Base-by-base conservation (phyloP, 1,140 invertebrate species). In the Scylla paramamosain region DNA sequence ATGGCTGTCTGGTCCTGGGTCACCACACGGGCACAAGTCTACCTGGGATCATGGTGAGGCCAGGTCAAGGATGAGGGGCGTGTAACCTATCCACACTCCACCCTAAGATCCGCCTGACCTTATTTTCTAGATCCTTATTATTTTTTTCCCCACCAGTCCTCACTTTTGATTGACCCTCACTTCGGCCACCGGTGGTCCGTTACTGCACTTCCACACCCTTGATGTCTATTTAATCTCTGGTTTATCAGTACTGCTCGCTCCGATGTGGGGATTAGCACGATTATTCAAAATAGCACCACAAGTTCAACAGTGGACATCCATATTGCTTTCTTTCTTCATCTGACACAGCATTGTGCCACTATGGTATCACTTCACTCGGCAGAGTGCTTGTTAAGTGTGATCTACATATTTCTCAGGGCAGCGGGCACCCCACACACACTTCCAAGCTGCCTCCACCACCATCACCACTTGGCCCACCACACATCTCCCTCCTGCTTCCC, bases 1-100 rank as follows among this genome's bases (percentile, higher is more conserved):
- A 94, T 94, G 93, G 14, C 48, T 52, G 67, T 48, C 32, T n/a
- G n/a, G 10, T 25, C 67, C 67, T n/a, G 67, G 20, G 67, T 77
- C 67, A 77, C 67, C 67, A 77, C 67, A 20, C n/a, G 4, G n/a
- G 52, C 20, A 59, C 25, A n/a, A 77, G 4, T 77, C 67, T 20
- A n/a, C 20, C 6, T 77, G 67, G 25, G 25, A 20, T 77, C 67
- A 77, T 77, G 67, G 67, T 77, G 67, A 20, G 67, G 67, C 20
- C 67, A 77, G 67, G 67, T 77, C 67, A 77, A 77, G 25, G 20
- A 77, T 77, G 67, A 77, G 67, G 67, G 67, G 67, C 20, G 67
- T n/a, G 67, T 77, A n/a, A 2, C 20, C 20, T n/a, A 12, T 59
- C 52, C 52, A 59, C 52, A 59, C 52, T 59, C 52, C 20, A 16